Evolutionary conservation across 2,113 vertebrate species (phyloP).

Genomic region (Grammomys surdaster): DNA sequence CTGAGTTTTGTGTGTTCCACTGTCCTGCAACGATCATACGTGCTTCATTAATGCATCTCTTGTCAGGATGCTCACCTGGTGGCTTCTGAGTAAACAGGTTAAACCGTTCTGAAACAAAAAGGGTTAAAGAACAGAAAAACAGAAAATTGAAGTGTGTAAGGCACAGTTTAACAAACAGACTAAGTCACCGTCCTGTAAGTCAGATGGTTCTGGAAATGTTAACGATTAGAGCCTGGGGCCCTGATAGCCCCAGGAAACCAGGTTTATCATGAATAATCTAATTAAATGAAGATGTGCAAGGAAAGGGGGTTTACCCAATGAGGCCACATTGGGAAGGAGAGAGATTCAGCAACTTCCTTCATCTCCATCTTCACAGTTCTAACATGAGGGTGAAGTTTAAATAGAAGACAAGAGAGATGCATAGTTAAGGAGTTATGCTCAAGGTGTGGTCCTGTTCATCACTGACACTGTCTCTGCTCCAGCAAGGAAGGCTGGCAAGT

Average conservation of each 20-base stretch:
- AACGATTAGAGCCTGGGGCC: neutral
- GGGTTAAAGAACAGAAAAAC: neutral
- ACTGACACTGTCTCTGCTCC: neutral
- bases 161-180: neutral
- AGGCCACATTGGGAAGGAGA: neutral
- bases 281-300: neutral
- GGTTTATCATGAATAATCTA: neutral
- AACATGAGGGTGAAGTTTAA: neutral
- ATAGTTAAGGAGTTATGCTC: neutral
- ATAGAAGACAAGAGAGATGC: neutral
- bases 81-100: neutral
- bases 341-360: neutral
- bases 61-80: neutral
- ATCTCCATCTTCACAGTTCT: too few species aligned
- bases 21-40: neutral
- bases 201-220: neutral
- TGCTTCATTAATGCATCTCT: neutral
- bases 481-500: neutral
- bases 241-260: neutral
- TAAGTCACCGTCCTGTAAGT: neutral
- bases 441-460: neutral
- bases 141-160: neutral
- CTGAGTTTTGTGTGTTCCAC: neutral
- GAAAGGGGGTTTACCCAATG: neutral
- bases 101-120: neutral